A percentile compares a stretch with the other conserved stretches of the same genome.
These are phyloP conservation scores for Tupaia tana DNA, from an alignment of 2,113 vertebrate genomes.

Conservation along the genomic window DNA sequence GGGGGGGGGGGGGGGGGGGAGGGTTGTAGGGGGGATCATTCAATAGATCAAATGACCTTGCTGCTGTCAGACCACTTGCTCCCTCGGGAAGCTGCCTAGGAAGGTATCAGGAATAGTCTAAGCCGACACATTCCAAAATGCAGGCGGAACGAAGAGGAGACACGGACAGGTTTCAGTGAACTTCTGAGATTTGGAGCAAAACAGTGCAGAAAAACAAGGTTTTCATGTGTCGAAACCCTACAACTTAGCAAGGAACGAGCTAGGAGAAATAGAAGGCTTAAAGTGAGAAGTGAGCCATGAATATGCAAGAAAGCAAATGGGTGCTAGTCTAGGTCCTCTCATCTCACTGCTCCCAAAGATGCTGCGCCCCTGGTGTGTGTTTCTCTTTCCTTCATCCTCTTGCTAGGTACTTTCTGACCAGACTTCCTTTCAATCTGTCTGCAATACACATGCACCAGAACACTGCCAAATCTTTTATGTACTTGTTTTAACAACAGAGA, in stretches of 20 bases:
- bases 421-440: no score
- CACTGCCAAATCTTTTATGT: not conserved
- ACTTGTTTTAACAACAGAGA: no score
- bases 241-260: not conserved
- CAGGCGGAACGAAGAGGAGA: not conserved
- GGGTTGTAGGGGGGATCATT: not conserved
- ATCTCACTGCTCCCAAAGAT: not conserved
- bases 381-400: not conserved
- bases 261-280: not conserved
- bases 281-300: not conserved
- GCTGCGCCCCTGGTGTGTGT: not conserved
- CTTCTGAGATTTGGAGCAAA: not conserved
- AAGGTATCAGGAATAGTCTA: not conserved
- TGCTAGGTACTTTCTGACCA: not conserved
- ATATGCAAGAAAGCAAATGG: not conserved
- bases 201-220: not conserved
- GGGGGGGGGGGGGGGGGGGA: accelerated
- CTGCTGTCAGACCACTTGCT: not conserved
- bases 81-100: not conserved
- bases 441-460: not conserved
- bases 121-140: not conserved
- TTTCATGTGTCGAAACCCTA: not conserved
- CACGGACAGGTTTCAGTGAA: not conserved
- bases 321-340: not conserved
- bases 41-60: not conserved